Evolutionary conservation across 1,140 invertebrate genomes (phyloP).

Genomic region (Drosophila orosa): DNA sequence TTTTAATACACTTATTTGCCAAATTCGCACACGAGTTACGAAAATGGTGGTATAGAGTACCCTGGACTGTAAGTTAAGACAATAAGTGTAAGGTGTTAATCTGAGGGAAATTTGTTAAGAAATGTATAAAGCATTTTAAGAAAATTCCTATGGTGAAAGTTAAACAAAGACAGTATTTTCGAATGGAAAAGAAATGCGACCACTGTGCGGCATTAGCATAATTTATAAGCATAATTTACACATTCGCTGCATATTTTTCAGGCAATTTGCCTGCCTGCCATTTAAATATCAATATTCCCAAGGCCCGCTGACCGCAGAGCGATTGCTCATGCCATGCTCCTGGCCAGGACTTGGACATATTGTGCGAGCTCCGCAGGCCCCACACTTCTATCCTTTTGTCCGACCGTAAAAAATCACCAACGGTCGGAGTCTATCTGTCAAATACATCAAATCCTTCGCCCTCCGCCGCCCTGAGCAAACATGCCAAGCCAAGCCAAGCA

Average conservation of each 20-base stretch:
- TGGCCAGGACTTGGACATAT: constrained; percentile 72
- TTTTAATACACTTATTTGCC: constrained; percentile 44
- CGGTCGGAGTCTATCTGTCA: constrained; percentile 69
- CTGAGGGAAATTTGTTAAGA: not conserved
- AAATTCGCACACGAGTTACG: constrained; percentile 2
- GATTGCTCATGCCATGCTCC: constrained; percentile 41
- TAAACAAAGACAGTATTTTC: not conserved
- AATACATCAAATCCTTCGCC: constrained; percentile 69
- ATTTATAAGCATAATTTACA: constrained; percentile 43
- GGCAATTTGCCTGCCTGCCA: constrained; percentile 34
- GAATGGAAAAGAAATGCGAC: not conserved
- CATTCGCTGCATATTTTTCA: constrained; percentile 33
- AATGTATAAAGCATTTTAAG: not conserved
- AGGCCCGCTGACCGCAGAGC: constrained; percentile 27
- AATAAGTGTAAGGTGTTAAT: not conserved
- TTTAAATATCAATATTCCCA: constrained; percentile 53
- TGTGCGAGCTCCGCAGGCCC: constrained; percentile 33
- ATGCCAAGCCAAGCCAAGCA: constrained; percentile 43
- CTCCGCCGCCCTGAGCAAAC: constrained; percentile 41
- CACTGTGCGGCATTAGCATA: constrained; percentile 41
- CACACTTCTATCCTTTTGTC: constrained; percentile 13
- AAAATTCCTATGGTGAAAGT: too few relatives aligned
- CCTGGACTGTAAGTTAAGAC: not conserved
- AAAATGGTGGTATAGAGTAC: not conserved
- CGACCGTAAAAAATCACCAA: constrained; percentile 61